Conservation (phyloP, 1,140 invertebrate genomes). For the Piezodorus guildinii region DNA sequence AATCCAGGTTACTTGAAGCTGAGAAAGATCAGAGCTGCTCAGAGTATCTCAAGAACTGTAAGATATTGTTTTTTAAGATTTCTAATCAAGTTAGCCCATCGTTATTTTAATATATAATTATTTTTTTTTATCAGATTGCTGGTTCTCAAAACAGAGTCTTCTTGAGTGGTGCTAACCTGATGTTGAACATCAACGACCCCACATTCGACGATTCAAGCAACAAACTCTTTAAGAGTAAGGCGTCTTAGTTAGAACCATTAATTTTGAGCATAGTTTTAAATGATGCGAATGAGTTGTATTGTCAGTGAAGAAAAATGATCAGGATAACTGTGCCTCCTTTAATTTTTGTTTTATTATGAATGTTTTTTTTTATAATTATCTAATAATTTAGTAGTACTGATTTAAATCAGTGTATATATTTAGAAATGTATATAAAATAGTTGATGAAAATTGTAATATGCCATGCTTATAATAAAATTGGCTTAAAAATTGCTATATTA, state of each 20-base stretch:
- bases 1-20: conserved; percentile 98
- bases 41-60: conserved; percentile 93
- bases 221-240: conserved; percentile 43
- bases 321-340: neutral
- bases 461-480: too few species aligned
- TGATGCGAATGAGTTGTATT: neutral
- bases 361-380: too few species aligned
- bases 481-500: too few species aligned
- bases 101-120: neutral
- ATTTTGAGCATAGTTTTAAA: neutral
- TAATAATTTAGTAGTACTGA: too few species aligned
- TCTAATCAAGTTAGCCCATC: neutral
- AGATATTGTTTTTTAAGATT: conserved; percentile 30
- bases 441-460: too few species aligned
- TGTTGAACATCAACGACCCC: conserved; percentile 94
- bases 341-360: too few species aligned
- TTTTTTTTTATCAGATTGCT: conserved; percentile 58
- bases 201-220: conserved; percentile 80
- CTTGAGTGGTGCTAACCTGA: conserved; percentile 80
- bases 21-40: conserved; percentile 92
- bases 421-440: too few species aligned
- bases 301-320: conserved; percentile 8
- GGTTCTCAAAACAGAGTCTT: conserved; percentile 91
- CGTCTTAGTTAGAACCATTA: conserved; percentile 3
- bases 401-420: too few species aligned